phyloP scores from a whole-genome alignment of 1,140 invertebrate genomes.

The Pseudomyrmex pallidus region DNA sequence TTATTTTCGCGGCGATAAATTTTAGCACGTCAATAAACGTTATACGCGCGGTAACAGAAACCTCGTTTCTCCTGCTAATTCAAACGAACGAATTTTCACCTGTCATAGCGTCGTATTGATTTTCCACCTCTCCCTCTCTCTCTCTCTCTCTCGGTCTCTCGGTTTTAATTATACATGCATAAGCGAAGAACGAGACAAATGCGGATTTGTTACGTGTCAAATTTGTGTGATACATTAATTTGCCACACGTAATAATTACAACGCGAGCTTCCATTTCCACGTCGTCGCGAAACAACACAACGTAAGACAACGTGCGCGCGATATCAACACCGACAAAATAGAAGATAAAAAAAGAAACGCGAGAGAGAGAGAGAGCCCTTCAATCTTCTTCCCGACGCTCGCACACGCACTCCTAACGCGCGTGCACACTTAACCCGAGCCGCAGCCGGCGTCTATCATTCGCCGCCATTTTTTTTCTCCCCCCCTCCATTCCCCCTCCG shows the following conservation, averaged over 20 bases:
- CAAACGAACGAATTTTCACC: neutral
- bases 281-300: neutral
- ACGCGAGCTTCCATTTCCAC: constrained; percentile 22
- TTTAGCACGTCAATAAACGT: neutral
- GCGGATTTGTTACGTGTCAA: neutral
- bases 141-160: too few relatives aligned
- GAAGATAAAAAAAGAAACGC: constrained; percentile 23
- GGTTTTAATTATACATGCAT: neutral
- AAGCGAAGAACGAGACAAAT: neutral
- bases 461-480: constrained; percentile 60
- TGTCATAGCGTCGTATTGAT: neutral
- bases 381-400: constrained; percentile 43
- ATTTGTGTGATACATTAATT: neutral
- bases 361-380: constrained; percentile 1
- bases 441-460: constrained; percentile 57
- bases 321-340: constrained; percentile 3
- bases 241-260: constrained; percentile 3
- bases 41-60: too few relatives aligned
- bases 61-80: too few relatives aligned
- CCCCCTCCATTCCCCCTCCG: neutral
- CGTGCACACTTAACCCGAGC: constrained; percentile 52
- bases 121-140: too few relatives aligned
- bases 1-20: constrained; percentile 19
- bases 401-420: constrained; percentile 30
- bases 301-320: neutral